Evolutionary conservation across 1,140 invertebrate species (phyloP).

Genomic region (Schlechtendalia chinensis): DNA sequence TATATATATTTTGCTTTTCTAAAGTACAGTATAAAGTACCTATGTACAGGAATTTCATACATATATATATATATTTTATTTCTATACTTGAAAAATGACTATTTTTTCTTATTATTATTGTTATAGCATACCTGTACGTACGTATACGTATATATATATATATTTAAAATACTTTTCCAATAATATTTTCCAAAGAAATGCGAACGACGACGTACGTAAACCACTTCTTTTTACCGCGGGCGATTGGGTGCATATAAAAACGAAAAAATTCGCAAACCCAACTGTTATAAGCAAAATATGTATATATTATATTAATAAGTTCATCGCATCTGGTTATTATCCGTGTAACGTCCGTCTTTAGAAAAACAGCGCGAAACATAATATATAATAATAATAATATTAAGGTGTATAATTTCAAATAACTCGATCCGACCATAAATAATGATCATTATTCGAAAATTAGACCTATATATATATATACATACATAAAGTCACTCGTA

Average conservation of each 20-base stretch:
- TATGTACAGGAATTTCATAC: not conserved
- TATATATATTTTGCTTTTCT: not conserved
- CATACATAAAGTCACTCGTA: not conserved
- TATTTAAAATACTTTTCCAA: not conserved
- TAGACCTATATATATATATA: not conserved
- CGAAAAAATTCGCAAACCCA: no score
- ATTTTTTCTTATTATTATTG: no score
- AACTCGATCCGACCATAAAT: slow-evolving; percentile 3
- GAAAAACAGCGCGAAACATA: not conserved
- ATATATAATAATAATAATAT: no score
- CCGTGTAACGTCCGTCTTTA: not conserved
- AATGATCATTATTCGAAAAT: slow-evolving; percentile 22
- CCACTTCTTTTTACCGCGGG: no score
- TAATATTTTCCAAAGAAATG: not conserved
- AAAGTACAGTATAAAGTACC: not conserved
- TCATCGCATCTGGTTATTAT: slow-evolving; percentile 22
- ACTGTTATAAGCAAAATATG: not conserved
- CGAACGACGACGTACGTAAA: not conserved
- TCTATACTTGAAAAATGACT: no score
- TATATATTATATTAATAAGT: not conserved
- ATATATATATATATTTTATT: not conserved
- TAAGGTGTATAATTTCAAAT: slow-evolving; percentile 18
- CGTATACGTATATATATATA: no score
- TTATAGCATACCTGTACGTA: no score
- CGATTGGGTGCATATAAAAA: no score